A percentile compares a stretch with the other conserved stretches of the same genome.
Conservation (phyloP, 1,140 invertebrate genomes). For the Branchinecta lynchi region DNA sequence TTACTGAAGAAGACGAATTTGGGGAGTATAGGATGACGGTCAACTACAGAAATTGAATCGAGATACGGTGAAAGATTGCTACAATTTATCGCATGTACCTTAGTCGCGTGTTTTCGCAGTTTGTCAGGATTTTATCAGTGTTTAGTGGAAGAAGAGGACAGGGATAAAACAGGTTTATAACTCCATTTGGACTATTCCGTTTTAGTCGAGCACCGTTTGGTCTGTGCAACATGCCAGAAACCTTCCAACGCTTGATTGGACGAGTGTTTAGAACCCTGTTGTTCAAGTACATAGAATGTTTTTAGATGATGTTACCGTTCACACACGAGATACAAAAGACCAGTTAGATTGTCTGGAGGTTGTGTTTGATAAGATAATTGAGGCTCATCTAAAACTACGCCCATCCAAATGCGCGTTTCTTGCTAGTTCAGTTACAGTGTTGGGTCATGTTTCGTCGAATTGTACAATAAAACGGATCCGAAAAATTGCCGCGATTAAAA, state of each 20-base stretch:
- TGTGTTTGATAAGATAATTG: too few relatives aligned
- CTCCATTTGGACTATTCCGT: constrained; percentile 24
- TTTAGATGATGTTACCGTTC: background rate
- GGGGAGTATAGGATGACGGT: too few relatives aligned
- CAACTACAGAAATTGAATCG: background rate
- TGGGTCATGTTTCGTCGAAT: background rate
- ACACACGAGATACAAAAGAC: background rate
- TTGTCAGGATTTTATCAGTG: background rate
- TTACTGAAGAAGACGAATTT: too few relatives aligned
- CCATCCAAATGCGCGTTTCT: background rate
- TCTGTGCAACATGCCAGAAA: constrained; percentile 21
- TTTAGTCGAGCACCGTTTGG: constrained; percentile 25
- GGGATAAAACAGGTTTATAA: constrained; percentile 25
- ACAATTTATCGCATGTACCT: background rate
- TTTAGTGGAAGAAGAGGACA: background rate
- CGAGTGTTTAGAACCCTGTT: too few relatives aligned
- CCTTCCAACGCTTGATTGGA: constrained; percentile 23
- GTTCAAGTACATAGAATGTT: constrained; percentile 15
- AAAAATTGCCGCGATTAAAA: background rate
- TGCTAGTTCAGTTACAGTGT: background rate
- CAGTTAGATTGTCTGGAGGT: background rate
- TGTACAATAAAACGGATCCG: background rate
- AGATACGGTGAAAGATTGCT: constrained; percentile 6
- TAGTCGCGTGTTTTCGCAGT: background rate
- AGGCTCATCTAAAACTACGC: too few relatives aligned